Percentiles rank a stretch among this genome's conserved stretches.
Conservation (phyloP, 2,113 vertebrate species). For the Tragulus kanchil region DNA sequence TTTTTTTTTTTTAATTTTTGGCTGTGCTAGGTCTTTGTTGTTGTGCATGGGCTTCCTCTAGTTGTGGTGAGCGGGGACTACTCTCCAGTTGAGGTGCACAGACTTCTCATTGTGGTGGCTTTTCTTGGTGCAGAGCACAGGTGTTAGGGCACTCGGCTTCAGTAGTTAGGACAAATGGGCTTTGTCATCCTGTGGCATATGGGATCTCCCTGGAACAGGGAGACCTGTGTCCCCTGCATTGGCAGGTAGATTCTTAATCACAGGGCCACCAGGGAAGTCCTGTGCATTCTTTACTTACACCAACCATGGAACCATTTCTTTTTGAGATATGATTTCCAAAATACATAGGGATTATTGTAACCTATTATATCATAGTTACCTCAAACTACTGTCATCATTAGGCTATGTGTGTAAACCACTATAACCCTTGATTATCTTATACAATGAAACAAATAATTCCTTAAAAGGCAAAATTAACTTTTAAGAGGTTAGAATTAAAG, state of each 20-base stretch:
- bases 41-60: background rate
- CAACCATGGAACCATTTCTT: background rate
- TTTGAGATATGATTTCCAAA: background rate
- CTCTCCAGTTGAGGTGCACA: background rate
- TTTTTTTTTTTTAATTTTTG: background rate
- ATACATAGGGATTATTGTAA: background rate
- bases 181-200: too few relatives aligned
- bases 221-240: background rate
- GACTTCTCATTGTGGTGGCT: background rate
- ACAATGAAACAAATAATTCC: background rate
- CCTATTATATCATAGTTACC: background rate
- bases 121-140: background rate
- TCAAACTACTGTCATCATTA: background rate
- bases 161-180: background rate
- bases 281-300: background rate
- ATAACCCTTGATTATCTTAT: background rate
- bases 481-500: background rate
- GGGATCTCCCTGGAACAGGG: background rate
- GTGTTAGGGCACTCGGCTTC: background rate
- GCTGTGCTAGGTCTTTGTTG: background rate
- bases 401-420: background rate
- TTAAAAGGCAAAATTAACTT: background rate
- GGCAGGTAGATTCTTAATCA: background rate
- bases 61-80: background rate
- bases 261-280: background rate